These are phyloP conservation scores for Craterocephalus amniculus DNA, from an alignment of 2,797 vertebrate genomes.

Conservation along the genomic window DNA sequence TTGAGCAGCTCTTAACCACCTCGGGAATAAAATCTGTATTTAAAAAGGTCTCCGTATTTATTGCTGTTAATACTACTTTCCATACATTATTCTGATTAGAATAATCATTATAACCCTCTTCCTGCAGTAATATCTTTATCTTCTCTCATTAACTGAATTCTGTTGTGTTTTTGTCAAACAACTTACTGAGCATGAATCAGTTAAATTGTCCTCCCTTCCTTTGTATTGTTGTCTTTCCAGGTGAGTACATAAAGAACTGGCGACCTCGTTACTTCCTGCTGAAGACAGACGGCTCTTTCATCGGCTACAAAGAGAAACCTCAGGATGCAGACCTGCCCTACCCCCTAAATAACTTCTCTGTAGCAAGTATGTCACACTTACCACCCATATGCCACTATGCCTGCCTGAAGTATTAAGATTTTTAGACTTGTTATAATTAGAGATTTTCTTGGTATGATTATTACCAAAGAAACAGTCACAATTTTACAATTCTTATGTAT, in stretches of 20 bases:
- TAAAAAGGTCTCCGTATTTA: slow-evolving; percentile 46
- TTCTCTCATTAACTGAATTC: slow-evolving; percentile 13
- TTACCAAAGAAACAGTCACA: too few species aligned
- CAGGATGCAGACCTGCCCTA: slow-evolving; percentile 97
- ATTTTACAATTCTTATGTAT: too few species aligned
- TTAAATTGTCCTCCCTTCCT: slow-evolving; percentile 4
- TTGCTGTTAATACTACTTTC: slow-evolving; percentile 38
- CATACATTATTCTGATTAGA: slow-evolving; percentile 29
- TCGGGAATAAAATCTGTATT: slow-evolving; percentile 67
- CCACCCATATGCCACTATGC: not conserved
- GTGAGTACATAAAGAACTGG: slow-evolving; percentile 99
- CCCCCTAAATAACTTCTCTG: slow-evolving; percentile 98
- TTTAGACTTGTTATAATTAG: not conserved
- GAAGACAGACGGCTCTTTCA: slow-evolving; percentile 98
- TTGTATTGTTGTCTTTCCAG: slow-evolving; percentile 70
- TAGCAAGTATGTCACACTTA: slow-evolving; percentile 90
- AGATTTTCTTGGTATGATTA: too few species aligned
- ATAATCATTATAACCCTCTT: slow-evolving; percentile 25
- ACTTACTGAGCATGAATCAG: not conserved
- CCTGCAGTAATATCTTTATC: slow-evolving; percentile 9
- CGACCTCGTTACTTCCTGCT: slow-evolving; percentile 96
- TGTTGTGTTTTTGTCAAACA: not conserved
- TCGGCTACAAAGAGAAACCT: slow-evolving; percentile 98
- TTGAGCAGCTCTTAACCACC: slow-evolving; percentile 51
- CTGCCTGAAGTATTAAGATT: not conserved